phyloP scores from a whole-genome alignment of 2,113 vertebrate species.

The Cynocephalus volans region DNA sequence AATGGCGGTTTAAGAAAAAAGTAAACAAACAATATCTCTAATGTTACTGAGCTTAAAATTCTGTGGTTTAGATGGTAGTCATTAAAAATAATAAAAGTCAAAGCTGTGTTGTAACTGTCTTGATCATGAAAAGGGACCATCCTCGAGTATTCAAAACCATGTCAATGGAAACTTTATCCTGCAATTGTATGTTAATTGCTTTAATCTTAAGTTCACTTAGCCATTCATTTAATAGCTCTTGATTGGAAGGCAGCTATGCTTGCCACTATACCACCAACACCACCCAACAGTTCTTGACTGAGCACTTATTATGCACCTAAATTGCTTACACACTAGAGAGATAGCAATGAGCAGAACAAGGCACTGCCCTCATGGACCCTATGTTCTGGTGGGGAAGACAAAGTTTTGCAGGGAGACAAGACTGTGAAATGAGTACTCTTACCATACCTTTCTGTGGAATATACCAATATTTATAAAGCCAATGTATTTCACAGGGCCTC shows the following conservation, averaged over 20 bases:
- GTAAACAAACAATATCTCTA: slow-evolving; percentile 24
- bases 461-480: no score
- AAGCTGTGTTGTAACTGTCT: background rate
- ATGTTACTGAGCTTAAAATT: background rate
- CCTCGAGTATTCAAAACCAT: background rate
- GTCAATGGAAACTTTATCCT: background rate
- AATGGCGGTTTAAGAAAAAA: slow-evolving; percentile 15
- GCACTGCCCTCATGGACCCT: background rate
- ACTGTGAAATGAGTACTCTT: background rate
- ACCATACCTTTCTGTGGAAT: no score
- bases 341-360: background rate
- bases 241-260: no score
- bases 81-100: slow-evolving; percentile 24
- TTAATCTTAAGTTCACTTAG: background rate
- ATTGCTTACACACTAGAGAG: background rate
- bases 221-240: background rate
- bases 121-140: background rate
- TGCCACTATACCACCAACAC: no score
- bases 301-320: background rate
- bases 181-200: background rate
- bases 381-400: background rate
- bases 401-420: background rate
- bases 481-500: no score
- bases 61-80: background rate
- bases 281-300: background rate